phyloP scores from a whole-genome alignment of 1,140 invertebrate genomes.

The Whitmania pigra region DNA sequence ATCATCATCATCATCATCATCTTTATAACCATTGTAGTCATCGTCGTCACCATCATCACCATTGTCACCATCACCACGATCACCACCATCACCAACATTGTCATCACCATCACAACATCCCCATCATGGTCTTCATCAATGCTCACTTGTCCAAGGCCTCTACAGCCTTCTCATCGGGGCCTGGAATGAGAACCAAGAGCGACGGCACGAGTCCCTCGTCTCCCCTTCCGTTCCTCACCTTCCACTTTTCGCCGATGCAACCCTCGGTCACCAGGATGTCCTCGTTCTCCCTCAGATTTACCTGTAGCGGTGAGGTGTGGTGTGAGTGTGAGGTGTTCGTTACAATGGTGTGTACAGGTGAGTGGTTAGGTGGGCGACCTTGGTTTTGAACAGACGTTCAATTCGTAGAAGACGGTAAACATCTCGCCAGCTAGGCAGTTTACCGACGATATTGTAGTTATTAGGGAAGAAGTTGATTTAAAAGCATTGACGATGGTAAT shows the following conservation, averaged over 20 bases:
- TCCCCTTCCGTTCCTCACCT: constrained; percentile 32
- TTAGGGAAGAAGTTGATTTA: no score
- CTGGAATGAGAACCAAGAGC: constrained; percentile 34
- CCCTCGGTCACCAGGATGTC: constrained; percentile 24
- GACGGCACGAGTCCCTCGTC: constrained; percentile 34
- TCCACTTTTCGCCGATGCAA: constrained; percentile 15
- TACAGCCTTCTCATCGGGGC: constrained; percentile 32
- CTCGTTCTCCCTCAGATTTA: constrained; percentile 21
- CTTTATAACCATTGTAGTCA: no score
- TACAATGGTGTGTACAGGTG: not conserved
- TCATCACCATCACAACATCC: no score
- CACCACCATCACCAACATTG: no score
- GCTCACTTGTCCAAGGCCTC: constrained; percentile 36
- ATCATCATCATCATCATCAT: no score
- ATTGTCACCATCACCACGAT: no score
- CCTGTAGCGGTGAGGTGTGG: constrained; percentile 12
- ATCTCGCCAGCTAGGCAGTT: no score
- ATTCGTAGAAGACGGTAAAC: no score
- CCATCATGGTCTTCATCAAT: not conserved
- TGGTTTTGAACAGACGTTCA: not conserved
- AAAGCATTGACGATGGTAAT: not conserved
- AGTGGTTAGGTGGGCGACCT: not conserved
- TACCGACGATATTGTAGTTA: no score
- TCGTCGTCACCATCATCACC: no score
- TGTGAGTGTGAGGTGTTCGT: not conserved